phyloP scores from a whole-genome alignment of 1,140 invertebrate species.

The Bacillus rossius region DNA sequence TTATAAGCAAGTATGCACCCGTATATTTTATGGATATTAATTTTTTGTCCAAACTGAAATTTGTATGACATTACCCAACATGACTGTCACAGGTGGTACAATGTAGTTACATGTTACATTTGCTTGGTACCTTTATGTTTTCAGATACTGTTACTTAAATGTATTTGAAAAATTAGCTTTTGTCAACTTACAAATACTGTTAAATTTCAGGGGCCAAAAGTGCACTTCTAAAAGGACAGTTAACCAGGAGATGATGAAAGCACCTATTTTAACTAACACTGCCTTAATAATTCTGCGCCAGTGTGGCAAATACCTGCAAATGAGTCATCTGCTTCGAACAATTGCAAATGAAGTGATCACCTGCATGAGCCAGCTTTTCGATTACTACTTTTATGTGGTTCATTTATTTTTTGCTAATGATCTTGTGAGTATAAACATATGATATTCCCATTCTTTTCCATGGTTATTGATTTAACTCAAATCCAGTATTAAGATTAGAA shows the following conservation, averaged over 20 bases:
- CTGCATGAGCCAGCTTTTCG: conserved; percentile 90
- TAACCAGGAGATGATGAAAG: conserved; percentile 30
- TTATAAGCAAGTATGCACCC: neutral
- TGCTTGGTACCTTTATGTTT: too few relatives aligned
- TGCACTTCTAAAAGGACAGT: conserved; percentile 39
- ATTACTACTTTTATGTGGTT: conserved; percentile 91
- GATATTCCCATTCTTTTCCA: too few relatives aligned
- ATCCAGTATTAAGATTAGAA: too few relatives aligned
- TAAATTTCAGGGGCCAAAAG: neutral
- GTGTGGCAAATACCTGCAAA: conserved; percentile 90
- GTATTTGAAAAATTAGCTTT: neutral
- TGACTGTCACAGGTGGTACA: too few relatives aligned
- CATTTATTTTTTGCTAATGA: conserved; percentile 84
- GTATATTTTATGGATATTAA: neutral
- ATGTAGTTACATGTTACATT: too few relatives aligned
- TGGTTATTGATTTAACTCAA: too few relatives aligned
- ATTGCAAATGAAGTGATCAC: conserved; percentile 89
- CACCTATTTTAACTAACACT: conserved; percentile 81
- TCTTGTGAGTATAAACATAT: conserved; percentile 48
- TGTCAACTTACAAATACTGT: neutral
- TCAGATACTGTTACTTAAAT: neutral
- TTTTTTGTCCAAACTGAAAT: too few relatives aligned
- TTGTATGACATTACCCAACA: too few relatives aligned
- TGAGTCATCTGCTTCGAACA: conserved; percentile 85
- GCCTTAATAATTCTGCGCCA: conserved; percentile 87